A percentile compares a stretch with the other conserved stretches of the same genome.
Conservation (phyloP, 2,113 vertebrate genomes). For the Boleophthalmus pectinirostris region DNA sequence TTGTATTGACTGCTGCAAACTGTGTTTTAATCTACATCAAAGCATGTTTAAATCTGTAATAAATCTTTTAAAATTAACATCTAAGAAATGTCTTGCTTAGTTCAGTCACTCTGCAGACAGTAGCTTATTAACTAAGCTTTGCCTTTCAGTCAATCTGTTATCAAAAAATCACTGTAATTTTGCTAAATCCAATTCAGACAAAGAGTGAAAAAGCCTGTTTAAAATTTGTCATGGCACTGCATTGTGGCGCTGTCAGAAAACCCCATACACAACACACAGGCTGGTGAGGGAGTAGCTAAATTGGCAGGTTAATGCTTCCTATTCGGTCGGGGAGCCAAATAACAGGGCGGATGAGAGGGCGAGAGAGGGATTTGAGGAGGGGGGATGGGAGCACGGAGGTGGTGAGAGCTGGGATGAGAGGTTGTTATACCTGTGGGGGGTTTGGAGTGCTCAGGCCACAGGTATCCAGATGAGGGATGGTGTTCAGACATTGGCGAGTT, state of each 20-base stretch:
- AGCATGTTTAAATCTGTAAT: too few species aligned
- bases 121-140: conserved; percentile 2
- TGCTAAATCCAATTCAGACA: conserved; percentile 4
- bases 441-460: conserved; percentile 55
- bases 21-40: too few species aligned
- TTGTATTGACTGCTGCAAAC: too few species aligned
- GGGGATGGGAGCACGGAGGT: conserved; percentile 45
- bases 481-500: conserved; percentile 54
- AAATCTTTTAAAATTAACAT: too few species aligned
- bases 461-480: conserved; percentile 65
- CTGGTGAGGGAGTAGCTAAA: conserved; percentile 53
- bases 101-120: not conserved
- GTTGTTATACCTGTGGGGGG: conserved; percentile 52
- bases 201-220: not conserved
- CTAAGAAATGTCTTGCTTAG: not conserved
- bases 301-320: conserved; percentile 55
- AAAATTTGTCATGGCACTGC: conserved; percentile 8
- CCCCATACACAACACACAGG: conserved; percentile 18
- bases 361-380: conserved; percentile 52
- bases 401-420: conserved; percentile 67
- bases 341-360: conserved; percentile 50
- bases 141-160: conserved; percentile 3
- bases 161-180: not conserved
- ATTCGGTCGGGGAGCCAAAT: conserved; percentile 42
- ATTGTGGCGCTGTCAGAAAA: conserved; percentile 5